Conservation (phyloP, 2,113 vertebrate species). For the Hemicordylus capensis region DNA sequence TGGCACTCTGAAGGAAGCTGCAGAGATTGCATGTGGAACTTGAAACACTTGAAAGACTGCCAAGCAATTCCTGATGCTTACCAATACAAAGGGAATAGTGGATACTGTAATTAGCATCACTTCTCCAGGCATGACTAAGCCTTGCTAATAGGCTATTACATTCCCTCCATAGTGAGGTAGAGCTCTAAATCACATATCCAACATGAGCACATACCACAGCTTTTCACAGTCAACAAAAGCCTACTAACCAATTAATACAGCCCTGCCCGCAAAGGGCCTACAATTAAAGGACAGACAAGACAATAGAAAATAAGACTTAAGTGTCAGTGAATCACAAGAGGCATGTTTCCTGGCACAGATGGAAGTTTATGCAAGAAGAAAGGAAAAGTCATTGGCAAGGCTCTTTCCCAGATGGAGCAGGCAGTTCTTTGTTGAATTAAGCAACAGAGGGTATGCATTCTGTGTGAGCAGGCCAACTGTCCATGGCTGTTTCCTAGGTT, state of each 20-base stretch:
- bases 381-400: background rate
- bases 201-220: background rate
- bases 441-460: background rate
- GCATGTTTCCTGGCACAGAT: background rate
- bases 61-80: background rate
- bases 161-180: background rate
- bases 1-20: background rate
- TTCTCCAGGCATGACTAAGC: conserved; percentile 8
- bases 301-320: background rate
- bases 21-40: conserved; percentile 16
- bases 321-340: background rate
- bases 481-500: background rate
- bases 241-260: conserved; percentile 10
- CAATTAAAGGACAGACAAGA: background rate
- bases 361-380: background rate
- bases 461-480: background rate
- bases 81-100: background rate
- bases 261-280: background rate
- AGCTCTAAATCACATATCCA: background rate
- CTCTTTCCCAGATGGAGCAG: background rate
- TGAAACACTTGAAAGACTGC: conserved; percentile 26
- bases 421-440: background rate
- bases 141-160: conserved; percentile 9
- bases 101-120: conserved; percentile 26
- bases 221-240: background rate